Evolutionary conservation across 2,888 invertebrate species (phyloP).

Genomic region (Mesorhabditis spiculigera): DNA sequence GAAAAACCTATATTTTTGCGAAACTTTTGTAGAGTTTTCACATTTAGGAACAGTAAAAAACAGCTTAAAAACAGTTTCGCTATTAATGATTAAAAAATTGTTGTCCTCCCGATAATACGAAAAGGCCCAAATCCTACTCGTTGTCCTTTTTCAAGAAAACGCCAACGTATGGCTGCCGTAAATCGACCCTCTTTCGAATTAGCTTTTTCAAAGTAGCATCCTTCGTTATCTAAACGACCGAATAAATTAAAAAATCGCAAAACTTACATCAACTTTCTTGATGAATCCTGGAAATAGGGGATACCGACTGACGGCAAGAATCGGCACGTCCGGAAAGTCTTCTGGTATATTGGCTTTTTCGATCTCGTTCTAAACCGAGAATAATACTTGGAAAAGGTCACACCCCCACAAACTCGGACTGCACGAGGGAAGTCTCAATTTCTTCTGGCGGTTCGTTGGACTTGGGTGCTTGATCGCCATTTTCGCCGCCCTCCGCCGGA

Average conservation of each 20-base stretch:
- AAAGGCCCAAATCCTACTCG: conserved; percentile 65
- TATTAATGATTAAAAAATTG: too few relatives aligned
- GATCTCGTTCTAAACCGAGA: conserved; percentile 24
- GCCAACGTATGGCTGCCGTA: conserved; percentile 94
- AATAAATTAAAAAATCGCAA: conserved; percentile 7
- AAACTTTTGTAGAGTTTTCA: too few relatives aligned
- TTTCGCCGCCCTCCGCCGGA: not conserved
- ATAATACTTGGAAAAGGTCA: not conserved
- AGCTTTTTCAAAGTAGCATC: conserved; percentile 83
- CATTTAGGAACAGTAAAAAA: too few relatives aligned
- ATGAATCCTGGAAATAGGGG: conserved; percentile 97
- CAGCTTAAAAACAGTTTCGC: too few relatives aligned
- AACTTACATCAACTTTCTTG: conserved; percentile 83
- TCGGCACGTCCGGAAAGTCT: conserved; percentile 90
- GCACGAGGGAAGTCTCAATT: not conserved
- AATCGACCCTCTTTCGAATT: conserved; percentile 83
- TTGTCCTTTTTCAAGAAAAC: conserved; percentile 89
- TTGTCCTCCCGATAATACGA: not conserved
- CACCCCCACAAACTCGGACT: not conserved
- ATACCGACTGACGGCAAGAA: conserved; percentile 86
- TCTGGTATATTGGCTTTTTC: conserved; percentile 79
- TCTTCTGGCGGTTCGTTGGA: conserved; percentile 4
- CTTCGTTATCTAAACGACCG: conserved; percentile 69
- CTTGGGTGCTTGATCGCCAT: not conserved
- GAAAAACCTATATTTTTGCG: too few relatives aligned